Conservation (phyloP, 92 coral and sea anemone genomes). For the Montipora capitata region DNA sequence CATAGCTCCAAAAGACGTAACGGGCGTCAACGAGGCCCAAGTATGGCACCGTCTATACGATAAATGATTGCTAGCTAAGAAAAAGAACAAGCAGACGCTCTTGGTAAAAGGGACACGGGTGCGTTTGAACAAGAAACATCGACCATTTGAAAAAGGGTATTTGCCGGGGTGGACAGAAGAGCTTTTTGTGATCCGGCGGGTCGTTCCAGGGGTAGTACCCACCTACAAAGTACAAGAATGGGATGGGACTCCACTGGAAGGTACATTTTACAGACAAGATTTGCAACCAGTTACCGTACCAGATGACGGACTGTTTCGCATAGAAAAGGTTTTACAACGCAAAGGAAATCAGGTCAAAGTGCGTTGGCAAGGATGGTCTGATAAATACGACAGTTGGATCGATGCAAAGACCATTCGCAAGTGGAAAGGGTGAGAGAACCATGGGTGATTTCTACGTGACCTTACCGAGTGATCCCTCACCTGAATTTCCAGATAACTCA, state of each 20-base stretch:
- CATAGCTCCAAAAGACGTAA: constrained; percentile 43
- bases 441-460: background rate
- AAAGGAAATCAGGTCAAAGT: background rate
- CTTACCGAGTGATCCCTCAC: background rate
- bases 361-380: background rate
- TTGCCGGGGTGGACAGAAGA: constrained; percentile 68
- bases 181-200: constrained; percentile 35
- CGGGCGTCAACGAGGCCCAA: constrained; percentile 3
- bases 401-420: background rate
- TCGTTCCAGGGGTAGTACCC: background rate
- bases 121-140: constrained; percentile 32
- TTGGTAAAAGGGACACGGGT: constrained; percentile 39
- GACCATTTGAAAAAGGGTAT: constrained; percentile 38
- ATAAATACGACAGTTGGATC: background rate
- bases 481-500: background rate
- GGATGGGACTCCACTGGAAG: constrained; percentile 38
- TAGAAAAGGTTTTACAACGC: constrained; percentile 40
- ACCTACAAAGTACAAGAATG: constrained; percentile 47
- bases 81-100: background rate
- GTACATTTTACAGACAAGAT: constrained; percentile 52
- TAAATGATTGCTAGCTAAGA: background rate
- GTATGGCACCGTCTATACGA: constrained; percentile 55
- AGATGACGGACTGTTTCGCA: constrained; percentile 24
- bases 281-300: constrained; percentile 33
- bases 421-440: background rate